Percentiles rank a stretch among this genome's conserved stretches.
phyloP scores from a whole-genome alignment of 2,113 vertebrate species.

The Macrotis lagotis region DNA sequence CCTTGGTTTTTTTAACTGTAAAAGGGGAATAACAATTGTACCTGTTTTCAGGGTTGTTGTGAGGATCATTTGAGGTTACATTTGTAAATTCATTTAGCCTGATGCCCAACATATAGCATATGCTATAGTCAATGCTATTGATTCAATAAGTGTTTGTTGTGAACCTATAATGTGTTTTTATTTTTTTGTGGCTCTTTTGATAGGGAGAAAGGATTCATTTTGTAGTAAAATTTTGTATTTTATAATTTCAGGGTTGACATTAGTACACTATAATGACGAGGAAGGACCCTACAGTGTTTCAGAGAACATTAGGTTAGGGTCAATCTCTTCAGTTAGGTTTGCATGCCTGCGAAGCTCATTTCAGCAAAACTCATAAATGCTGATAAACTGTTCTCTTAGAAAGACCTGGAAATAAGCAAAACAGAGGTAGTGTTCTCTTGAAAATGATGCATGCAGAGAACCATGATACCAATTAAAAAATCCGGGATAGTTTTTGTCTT shows the following conservation, averaged over 20 bases:
- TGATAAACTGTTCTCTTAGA: background rate
- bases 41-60: background rate
- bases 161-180: background rate
- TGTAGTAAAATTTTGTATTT: background rate
- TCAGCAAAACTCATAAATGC: background rate
- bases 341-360: background rate
- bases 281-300: background rate
- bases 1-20: background rate
- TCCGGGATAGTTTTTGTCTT: background rate
- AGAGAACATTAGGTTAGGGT: fast-evolving
- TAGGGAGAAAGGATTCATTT: background rate
- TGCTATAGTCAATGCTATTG: background rate
- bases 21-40: background rate
- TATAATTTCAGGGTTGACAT: background rate
- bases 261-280: too few relatives aligned
- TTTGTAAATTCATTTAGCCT: background rate
- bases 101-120: background rate
- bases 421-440: background rate
- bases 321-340: background rate
- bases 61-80: background rate
- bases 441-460: constrained; percentile 23
- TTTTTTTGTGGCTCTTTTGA: background rate
- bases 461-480: background rate
- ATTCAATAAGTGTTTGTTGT: background rate
- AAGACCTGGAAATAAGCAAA: background rate